These are phyloP conservation scores for Vannuccia rotundouncinata DNA, from an alignment of 2,888 invertebrate species.

Conservation along the genomic window DNA sequence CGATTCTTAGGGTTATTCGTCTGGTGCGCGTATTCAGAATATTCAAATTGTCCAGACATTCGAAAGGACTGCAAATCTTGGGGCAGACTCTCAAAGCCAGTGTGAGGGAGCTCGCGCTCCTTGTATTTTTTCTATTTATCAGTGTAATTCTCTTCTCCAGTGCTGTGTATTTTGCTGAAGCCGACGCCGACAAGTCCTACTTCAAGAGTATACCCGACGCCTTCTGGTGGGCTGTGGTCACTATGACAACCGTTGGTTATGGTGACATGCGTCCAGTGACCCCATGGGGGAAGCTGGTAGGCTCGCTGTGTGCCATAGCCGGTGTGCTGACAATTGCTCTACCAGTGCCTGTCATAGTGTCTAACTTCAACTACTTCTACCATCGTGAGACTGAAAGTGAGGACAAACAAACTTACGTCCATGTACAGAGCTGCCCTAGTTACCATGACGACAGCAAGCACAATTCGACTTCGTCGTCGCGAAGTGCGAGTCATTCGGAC, in stretches of 20 bases:
- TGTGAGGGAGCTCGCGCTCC: constrained; percentile 96
- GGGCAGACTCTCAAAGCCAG: constrained; percentile 97
- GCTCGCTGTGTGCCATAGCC: constrained; percentile 95
- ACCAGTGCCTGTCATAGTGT: constrained; percentile 98
- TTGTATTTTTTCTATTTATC: constrained; percentile 99
- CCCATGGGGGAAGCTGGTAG: constrained; percentile 85
- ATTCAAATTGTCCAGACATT: constrained; percentile 98
- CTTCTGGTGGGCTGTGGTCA: constrained; percentile 85
- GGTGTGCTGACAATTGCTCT: constrained; percentile 97
- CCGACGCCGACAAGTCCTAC: constrained; percentile 78
- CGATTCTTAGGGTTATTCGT: constrained; percentile 93
- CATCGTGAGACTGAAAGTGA: constrained; percentile 82
- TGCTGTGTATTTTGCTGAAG: constrained; percentile 91
- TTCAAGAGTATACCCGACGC: constrained; percentile 92
- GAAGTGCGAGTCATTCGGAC: background rate
- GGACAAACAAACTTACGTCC: constrained; percentile 40
- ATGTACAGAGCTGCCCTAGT: constrained; percentile 9
- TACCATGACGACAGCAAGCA: background rate
- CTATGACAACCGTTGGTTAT: constrained; percentile 99
- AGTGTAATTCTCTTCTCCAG: constrained; percentile 91
- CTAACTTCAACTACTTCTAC: constrained; percentile 99
- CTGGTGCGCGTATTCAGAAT: constrained; percentile 98
- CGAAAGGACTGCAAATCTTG: constrained; percentile 96
- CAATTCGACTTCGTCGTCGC: background rate
- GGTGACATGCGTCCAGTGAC: constrained; percentile 99